Conservation (phyloP, 2,888 invertebrate genomes). For the Pachymerium ferrugineum region DNA sequence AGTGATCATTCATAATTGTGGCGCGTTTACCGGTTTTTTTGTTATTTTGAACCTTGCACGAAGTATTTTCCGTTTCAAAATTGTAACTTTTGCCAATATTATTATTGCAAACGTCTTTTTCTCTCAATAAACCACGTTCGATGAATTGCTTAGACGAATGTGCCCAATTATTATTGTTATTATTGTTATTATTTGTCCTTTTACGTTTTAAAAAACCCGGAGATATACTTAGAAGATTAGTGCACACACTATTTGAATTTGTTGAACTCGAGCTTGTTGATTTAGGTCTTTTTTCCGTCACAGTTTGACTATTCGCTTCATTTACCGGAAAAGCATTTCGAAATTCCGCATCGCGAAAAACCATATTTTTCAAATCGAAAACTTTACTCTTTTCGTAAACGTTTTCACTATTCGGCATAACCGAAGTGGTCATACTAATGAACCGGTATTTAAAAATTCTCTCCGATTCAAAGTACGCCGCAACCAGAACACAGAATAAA, state of each 20-base stretch:
- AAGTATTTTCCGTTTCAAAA: conserved; percentile 10
- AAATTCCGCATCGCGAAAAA: conserved; percentile 36
- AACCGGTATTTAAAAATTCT: conserved; percentile 58
- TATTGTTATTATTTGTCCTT: background rate
- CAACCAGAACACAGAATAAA: conserved; percentile 60
- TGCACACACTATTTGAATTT: background rate
- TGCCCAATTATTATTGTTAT: background rate
- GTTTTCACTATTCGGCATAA: conserved; percentile 42
- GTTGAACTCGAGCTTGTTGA: background rate
- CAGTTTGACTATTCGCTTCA: conserved; percentile 36
- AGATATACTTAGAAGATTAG: background rate
- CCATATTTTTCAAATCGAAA: conserved; percentile 47
- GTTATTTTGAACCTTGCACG: background rate
- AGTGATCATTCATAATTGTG: background rate
- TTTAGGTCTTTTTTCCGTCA: background rate
- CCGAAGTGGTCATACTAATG: conserved; percentile 48
- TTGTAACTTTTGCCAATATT: background rate
- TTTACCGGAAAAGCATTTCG: conserved; percentile 40
- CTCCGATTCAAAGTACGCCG: conserved; percentile 67
- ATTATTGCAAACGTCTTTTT: conserved; percentile 29
- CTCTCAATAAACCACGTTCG: background rate
- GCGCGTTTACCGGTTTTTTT: conserved; percentile 18
- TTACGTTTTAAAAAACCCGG: conserved; percentile 6
- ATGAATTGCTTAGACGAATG: background rate
- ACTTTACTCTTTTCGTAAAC: conserved; percentile 54